Percentiles rank a stretch among this genome's conserved stretches.
These are phyloP conservation scores for Poecilus cupreus DNA, from an alignment of 2,888 invertebrate species.

Conservation along the genomic window DNA sequence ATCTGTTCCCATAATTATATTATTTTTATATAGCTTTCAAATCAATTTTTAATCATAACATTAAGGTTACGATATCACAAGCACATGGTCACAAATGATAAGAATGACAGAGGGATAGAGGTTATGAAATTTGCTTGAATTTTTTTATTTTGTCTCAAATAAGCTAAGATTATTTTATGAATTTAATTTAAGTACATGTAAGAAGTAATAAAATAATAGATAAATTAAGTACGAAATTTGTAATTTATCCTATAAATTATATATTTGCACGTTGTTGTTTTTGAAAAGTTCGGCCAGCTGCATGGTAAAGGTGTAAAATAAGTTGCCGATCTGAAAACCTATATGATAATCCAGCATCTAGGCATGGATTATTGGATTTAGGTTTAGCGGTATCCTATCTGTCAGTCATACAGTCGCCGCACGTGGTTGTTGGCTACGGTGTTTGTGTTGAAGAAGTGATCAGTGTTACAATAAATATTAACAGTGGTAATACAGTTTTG, in stretches of 20 bases:
- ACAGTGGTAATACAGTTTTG: not conserved
- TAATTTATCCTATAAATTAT: too few species aligned
- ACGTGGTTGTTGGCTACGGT: constrained; percentile 19
- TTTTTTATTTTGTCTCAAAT: not conserved
- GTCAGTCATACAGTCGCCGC: too few species aligned
- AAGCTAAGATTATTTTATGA: too few species aligned
- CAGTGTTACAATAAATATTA: not conserved
- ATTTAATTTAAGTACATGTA: too few species aligned
- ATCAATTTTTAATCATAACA: constrained; percentile 3
- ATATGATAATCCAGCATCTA: not conserved
- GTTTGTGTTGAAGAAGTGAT: not conserved
- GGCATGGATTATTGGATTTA: too few species aligned
- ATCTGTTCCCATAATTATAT: constrained; percentile 49
- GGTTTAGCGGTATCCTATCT: too few species aligned
- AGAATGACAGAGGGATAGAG: not conserved
- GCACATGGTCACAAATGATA: constrained; percentile 41
- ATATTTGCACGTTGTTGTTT: not conserved
- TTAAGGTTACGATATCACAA: constrained; percentile 1
- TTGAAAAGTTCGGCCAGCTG: not conserved
- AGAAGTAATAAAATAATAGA: too few species aligned
- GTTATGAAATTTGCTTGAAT: not conserved
- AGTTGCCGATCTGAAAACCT: not conserved
- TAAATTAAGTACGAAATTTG: too few species aligned
- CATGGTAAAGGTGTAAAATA: not conserved
- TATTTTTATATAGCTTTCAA: constrained; percentile 6